Evolutionary conservation across 2,113 vertebrate species (phyloP), one percentile per base, ranked within the genome.

Genomic region (Notothenia rossii): DNA sequence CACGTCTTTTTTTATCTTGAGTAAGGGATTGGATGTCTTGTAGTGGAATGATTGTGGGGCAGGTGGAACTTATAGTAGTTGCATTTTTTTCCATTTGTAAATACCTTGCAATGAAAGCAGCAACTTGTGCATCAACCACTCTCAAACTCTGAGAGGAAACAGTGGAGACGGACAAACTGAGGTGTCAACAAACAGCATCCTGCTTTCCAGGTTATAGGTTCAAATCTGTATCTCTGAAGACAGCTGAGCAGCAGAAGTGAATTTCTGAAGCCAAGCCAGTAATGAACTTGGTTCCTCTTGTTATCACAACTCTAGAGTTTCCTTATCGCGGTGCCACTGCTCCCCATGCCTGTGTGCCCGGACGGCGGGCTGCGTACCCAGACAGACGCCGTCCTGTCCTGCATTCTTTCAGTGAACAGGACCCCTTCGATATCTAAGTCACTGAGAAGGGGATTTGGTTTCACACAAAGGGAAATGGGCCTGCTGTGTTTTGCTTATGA

Each of bases 361-460:
- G 85, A 79, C 68, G 81, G 75, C 63, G 51, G 86, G 73, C 82
- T 84, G 58, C 72, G 55, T 83, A 84, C 84, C 72, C 82, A 94
- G 93, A 94, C 94, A 90, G 94, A 93, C 90, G 90, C 82, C 89
- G 85, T 91, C 87, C 87, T 92, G 93, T 94, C 90, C 90, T 85
- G 86, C 90, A 94, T 94, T 94, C 93, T 86, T 93, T 81, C 88
- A 74, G 77, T 75, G 86, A 92, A 91, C 83, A 86, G 83, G 87
- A 90, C 87, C 91, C 91, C 85, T 85, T 68, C 58, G 72, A 93
- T 91, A 92, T 88, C 73, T 86, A 62, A 76, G 74, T 82, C 66
- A 70, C 64, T 48, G 63, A 84, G 84, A 75, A 40, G 72, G 55
- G 72, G 88, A 87, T 95, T 92, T 58, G 73, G 93, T 94, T 94